A percentile compares a stretch with the other conserved stretches of the same genome.
phyloP scores from a whole-genome alignment of 2,888 invertebrate genomes.

The Penaeus monodon region DNA sequence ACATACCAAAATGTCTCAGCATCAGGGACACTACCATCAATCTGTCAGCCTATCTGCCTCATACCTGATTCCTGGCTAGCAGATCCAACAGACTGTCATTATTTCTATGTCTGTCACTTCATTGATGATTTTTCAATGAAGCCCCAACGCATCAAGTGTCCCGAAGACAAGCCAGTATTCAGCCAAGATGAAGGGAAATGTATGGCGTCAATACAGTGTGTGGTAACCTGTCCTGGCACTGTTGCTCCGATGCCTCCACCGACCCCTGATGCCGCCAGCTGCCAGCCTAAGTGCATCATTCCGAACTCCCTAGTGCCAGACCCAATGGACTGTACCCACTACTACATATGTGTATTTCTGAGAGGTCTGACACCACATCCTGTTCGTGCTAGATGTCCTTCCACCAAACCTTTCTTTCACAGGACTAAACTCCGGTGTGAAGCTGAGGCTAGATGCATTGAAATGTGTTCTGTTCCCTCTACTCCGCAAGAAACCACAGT shows the following conservation, averaged over 20 bases:
- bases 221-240: slow-evolving; percentile 12
- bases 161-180: slow-evolving; percentile 36
- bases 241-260: neutral
- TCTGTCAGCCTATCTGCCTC: slow-evolving; percentile 40
- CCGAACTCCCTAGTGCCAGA: slow-evolving; percentile 44
- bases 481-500: neutral
- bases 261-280: slow-evolving; percentile 6
- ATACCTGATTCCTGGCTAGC: slow-evolving; percentile 53
- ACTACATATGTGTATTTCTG: slow-evolving; percentile 46
- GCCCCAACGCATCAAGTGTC: slow-evolving; percentile 45
- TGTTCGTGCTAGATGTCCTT: slow-evolving; percentile 44
- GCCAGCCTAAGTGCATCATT: slow-evolving; percentile 32
- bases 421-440: slow-evolving; percentile 28
- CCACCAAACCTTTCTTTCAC: slow-evolving; percentile 39
- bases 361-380: slow-evolving; percentile 22
- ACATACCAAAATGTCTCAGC: neutral
- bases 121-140: slow-evolving; percentile 34
- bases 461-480: slow-evolving; percentile 11
- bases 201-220: slow-evolving; percentile 18
- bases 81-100: slow-evolving; percentile 48
- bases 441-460: slow-evolving; percentile 21
- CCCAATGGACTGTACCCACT: slow-evolving; percentile 43
- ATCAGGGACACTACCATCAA: neutral
- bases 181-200: slow-evolving; percentile 43
- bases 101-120: slow-evolving; percentile 54